These are phyloP conservation scores for Magallana angulata DNA, from an alignment of 1,140 invertebrate species.

Conservation along the genomic window DNA sequence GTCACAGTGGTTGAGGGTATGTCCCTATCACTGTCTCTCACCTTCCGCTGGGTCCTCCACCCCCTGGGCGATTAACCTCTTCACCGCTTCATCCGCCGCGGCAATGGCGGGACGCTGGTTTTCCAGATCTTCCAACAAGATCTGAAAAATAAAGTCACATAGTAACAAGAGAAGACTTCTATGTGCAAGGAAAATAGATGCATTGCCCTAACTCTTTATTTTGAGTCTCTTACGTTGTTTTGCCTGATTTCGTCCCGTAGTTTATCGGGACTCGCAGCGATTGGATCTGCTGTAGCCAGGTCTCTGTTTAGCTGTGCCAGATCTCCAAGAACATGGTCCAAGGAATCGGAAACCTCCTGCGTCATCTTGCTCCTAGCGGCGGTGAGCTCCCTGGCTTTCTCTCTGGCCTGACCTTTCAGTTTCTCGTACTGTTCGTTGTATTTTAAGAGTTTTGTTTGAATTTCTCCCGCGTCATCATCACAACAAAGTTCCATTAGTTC, in stretches of 20 bases:
- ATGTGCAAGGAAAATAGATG: no score
- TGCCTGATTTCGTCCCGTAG: constrained; percentile 97
- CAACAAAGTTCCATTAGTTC: constrained; percentile 92
- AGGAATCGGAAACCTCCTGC: constrained; percentile 89
- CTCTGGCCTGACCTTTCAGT: constrained; percentile 88
- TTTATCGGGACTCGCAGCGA: constrained; percentile 95
- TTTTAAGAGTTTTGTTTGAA: constrained; percentile 92
- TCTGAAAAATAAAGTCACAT: constrained; percentile 49
- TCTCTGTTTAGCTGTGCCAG: constrained; percentile 88
- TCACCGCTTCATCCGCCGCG: constrained; percentile 94
- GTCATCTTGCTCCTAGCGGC: constrained; percentile 87
- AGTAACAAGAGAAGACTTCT: no score
- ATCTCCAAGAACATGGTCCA: constrained; percentile 94
- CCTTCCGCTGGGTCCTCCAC: constrained; percentile 91
- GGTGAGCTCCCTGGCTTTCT: constrained; percentile 90
- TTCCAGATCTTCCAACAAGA: constrained; percentile 92
- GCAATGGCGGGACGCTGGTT: constrained; percentile 94
- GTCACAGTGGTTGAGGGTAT: not conserved
- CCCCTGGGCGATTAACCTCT: constrained; percentile 95
- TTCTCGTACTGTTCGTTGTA: constrained; percentile 94
- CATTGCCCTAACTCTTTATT: no score
- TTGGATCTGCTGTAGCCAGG: constrained; percentile 90
- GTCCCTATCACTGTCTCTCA: constrained; percentile 42
- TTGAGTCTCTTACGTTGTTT: constrained; percentile 84
- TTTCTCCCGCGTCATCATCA: constrained; percentile 93